phyloP scores from a whole-genome alignment of 2,888 invertebrate species.

The Caenorhabditis japonica region DNA sequence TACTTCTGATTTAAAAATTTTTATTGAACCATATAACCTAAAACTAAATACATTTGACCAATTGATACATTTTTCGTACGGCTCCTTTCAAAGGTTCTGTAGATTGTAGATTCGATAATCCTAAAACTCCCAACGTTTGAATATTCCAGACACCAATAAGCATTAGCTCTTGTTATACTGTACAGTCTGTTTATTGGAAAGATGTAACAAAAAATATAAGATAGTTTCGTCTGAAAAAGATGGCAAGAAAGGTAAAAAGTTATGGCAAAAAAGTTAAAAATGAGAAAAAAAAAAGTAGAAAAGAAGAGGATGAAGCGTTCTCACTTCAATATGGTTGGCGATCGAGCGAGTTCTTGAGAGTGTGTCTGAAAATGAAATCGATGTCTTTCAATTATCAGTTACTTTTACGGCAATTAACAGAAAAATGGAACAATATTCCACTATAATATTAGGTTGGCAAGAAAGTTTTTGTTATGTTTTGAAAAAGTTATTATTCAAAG shows the following conservation, averaged over 20 bases:
- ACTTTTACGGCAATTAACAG: no score
- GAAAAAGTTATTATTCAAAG: no score
- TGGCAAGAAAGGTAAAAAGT: slow-evolving; percentile 1
- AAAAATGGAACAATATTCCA: no score
- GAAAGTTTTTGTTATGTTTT: no score
- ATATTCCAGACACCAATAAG: neutral
- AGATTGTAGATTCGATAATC: neutral
- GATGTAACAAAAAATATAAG: slow-evolving; percentile 6
- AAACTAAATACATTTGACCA: no score
- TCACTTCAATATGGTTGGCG: slow-evolving; percentile 68
- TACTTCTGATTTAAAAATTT: no score
- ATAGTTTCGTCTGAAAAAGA: slow-evolving; percentile 29
- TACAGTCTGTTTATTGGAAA: slow-evolving; percentile 40
- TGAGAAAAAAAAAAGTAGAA: slow-evolving; percentile 9
- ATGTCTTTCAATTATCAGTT: neutral
- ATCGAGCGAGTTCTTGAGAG: slow-evolving; percentile 72
- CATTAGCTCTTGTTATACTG: neutral
- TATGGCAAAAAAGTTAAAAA: slow-evolving; percentile 1
- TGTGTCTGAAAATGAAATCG: slow-evolving; percentile 63
- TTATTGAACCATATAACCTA: no score
- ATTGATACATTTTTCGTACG: no score
- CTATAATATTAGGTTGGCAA: no score
- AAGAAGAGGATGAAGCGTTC: slow-evolving; percentile 9
- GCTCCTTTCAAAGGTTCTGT: no score
- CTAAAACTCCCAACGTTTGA: neutral